phyloP scores from a whole-genome alignment of 2,113 vertebrate genomes.

The Balaeniceps rex region DNA sequence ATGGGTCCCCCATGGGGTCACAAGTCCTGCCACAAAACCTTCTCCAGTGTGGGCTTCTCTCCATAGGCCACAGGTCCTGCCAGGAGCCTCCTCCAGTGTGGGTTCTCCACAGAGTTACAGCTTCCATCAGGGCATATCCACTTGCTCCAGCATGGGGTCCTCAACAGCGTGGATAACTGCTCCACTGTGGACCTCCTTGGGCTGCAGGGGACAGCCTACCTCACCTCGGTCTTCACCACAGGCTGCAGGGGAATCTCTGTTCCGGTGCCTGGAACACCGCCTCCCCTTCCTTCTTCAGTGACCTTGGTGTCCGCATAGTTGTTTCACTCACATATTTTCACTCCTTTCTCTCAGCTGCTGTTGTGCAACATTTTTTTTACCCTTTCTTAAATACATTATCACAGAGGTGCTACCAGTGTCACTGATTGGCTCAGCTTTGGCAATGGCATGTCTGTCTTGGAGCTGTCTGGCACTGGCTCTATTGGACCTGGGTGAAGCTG shows the following conservation, averaged over 20 bases:
- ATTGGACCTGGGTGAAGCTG: background rate
- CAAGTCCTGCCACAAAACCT: background rate
- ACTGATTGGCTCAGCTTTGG: background rate
- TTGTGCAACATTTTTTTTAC: background rate
- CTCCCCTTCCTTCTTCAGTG: background rate
- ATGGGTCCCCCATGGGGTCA: background rate
- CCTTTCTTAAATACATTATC: background rate
- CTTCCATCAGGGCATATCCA: background rate
- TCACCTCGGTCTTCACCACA: background rate
- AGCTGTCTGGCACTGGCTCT: background rate
- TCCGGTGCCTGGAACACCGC: fast-evolving
- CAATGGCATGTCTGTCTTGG: too few species aligned
- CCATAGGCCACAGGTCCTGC: too few species aligned
- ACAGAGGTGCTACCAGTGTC: fast-evolving
- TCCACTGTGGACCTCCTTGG: fast-evolving
- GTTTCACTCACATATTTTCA: background rate
- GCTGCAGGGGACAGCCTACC: background rate
- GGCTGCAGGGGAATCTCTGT: too few species aligned
- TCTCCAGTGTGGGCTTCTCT: background rate
- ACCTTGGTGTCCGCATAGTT: background rate
- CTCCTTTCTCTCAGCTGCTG: background rate
- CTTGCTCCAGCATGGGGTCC: background rate
- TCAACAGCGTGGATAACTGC: background rate
- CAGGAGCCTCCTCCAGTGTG: background rate
- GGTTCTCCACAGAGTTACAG: background rate